Base-by-base conservation (phyloP, 2,113 vertebrate genomes). In the Pseudonaja textilis region DNA sequence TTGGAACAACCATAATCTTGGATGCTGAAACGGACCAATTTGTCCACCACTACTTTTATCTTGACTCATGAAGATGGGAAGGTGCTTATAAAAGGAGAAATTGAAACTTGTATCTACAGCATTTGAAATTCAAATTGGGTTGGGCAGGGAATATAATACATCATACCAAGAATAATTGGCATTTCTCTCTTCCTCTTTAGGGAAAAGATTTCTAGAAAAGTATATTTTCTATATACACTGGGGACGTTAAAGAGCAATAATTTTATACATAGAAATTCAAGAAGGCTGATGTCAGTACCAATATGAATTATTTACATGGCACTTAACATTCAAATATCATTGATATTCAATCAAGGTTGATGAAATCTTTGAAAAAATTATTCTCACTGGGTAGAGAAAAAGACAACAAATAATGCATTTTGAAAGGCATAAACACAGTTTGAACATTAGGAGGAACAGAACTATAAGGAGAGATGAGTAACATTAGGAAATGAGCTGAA, bases 111-210 rank as follows among this genome's bases (percentile, higher is more conserved):
- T 92, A 88, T 88, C 9, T 14, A 69, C 64, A 69, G 12, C n/a
- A 54, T 87, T 69, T 92, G 56, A 92, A 64, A 88, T 92, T 88
- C 56, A 64, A 91, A 92, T 92, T 88, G 57, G 42, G 18, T 9
- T 59, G n/a, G 55, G 90, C 42, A 55, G 50, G 52, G 55, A 86
- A 91, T 91, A 47, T 92, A 92, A 87, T 92, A 54, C 91, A 92
- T 88, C 85, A 92, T 47, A 92, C 29, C 25, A 92, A 88, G 85
- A 92, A 64, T 64, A 92, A 91, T 50, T 39, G 85, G 18, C 91
- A 64, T 50, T 26, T n/a, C 29, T 59, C 39, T 64, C 26, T 56
- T 56, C 3, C 74, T 34, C 29, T 64, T 61, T 52, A 88, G 29
- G 45, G 47, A 34, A 61, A 88, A 87, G 10, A 29, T 47, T 42